These are phyloP conservation scores for Oryzias curvinotus DNA, from an alignment of 2,113 vertebrate species.

Conservation along the genomic window DNA sequence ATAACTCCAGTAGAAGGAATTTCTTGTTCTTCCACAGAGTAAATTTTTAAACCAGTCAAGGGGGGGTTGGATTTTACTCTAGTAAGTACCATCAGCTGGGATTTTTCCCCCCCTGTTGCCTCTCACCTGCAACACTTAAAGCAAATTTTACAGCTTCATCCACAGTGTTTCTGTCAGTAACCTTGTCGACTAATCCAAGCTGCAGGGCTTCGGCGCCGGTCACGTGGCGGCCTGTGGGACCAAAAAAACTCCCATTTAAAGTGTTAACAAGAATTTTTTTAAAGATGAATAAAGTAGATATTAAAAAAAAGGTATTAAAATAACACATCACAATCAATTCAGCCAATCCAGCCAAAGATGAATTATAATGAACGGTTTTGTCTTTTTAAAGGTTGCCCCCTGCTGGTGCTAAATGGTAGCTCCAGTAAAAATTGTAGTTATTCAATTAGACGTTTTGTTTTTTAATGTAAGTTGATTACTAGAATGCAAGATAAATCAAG, in stretches of 20 bases:
- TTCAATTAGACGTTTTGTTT: too few relatives aligned
- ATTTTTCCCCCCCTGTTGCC: not conserved
- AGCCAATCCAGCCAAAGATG: too few relatives aligned
- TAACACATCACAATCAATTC: too few relatives aligned
- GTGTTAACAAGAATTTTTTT: too few relatives aligned
- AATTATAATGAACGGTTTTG: too few relatives aligned
- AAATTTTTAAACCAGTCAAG: conserved; percentile 24
- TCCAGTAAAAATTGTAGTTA: too few relatives aligned
- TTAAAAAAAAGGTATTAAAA: too few relatives aligned
- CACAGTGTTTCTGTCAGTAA: conserved; percentile 77
- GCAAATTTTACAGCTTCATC: conserved; percentile 83
- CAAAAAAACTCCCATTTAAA: conserved; percentile 41
- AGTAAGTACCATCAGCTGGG: not conserved
- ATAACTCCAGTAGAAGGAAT: conserved; percentile 41
- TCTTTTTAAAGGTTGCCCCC: too few relatives aligned
- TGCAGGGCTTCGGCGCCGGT: conserved; percentile 84
- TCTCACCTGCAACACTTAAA: conserved; percentile 82
- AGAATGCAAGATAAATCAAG: too few relatives aligned
- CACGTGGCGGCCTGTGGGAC: conserved; percentile 81
- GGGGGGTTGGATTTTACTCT: not conserved
- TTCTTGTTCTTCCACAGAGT: conserved; percentile 15
- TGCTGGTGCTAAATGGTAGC: too few relatives aligned
- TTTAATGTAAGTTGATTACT: too few relatives aligned
- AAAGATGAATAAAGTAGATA: too few relatives aligned
- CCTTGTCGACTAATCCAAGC: conserved; percentile 86